phyloP scores from a whole-genome alignment of 2,888 invertebrate genomes.

The Lymantria monacha region DNA sequence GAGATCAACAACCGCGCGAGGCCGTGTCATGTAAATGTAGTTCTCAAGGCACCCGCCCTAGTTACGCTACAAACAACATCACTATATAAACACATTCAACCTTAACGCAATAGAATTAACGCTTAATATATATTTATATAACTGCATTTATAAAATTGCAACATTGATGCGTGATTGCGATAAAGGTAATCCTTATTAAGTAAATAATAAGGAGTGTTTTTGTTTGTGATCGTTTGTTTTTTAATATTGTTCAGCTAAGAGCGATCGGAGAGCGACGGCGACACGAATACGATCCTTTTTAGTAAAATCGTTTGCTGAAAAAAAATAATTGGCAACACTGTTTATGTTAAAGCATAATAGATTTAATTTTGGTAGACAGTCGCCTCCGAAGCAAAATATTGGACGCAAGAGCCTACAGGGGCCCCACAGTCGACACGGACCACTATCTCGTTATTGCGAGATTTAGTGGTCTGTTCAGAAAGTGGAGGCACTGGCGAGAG shows the following conservation, averaged over 20 bases:
- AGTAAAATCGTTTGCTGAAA: conserved; percentile 67
- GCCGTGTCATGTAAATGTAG: conserved; percentile 71
- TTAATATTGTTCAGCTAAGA: conserved; percentile 41
- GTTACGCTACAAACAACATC: conserved; percentile 47
- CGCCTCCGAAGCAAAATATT: too few species aligned
- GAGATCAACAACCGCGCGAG: conserved; percentile 72
- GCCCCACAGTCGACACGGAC: too few species aligned
- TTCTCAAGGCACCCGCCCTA: conserved; percentile 76
- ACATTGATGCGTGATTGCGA: conserved; percentile 32
- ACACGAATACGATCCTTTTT: conserved; percentile 73
- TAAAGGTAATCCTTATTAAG: conserved; percentile 32
- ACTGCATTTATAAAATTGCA: conserved; percentile 28
- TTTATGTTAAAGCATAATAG: too few species aligned
- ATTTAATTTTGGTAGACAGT: too few species aligned
- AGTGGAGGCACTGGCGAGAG: too few species aligned
- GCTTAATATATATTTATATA: conserved; percentile 28
- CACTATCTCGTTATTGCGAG: too few species aligned
- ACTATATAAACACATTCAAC: conserved; percentile 27
- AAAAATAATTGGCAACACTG: conserved; percentile 42
- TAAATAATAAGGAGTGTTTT: conserved; percentile 37
- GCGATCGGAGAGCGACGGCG: conserved; percentile 57
- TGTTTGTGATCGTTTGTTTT: conserved; percentile 19
- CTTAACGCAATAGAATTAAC: conserved; percentile 34
- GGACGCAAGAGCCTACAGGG: too few species aligned
- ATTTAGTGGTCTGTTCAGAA: conserved; percentile 43